These are phyloP conservation scores for Poecilia picta DNA, from an alignment of 2,797 vertebrate species.

Conservation along the genomic window DNA sequence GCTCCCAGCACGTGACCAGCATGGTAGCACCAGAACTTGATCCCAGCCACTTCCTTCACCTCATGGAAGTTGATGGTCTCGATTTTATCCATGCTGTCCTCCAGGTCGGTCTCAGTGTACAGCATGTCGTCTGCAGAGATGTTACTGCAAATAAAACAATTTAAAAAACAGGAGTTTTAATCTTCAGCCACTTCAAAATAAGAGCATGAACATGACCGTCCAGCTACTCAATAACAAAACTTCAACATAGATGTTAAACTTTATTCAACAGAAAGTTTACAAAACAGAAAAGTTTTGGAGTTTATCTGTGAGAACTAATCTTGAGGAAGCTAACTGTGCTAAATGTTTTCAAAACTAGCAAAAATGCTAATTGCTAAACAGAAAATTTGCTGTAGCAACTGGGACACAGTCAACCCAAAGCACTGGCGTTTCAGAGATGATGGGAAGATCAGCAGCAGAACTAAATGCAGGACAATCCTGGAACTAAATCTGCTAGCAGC, in stretches of 20 bases:
- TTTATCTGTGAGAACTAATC: too few relatives aligned
- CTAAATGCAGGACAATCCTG: too few relatives aligned
- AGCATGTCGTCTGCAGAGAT: constrained; percentile 98
- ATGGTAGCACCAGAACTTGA: constrained; percentile 98
- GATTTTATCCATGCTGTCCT: constrained; percentile 99
- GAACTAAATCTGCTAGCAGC: too few relatives aligned
- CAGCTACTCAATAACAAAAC: not conserved
- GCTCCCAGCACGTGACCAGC: constrained; percentile 95
- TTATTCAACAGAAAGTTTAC: not conserved
- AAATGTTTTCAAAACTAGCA: too few relatives aligned
- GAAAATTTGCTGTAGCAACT: too few relatives aligned
- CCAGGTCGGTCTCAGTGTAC: constrained; percentile 95
- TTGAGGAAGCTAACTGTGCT: too few relatives aligned
- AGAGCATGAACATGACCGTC: not conserved
- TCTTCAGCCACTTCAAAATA: not conserved
- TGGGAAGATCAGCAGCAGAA: too few relatives aligned
- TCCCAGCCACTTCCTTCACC: constrained; percentile 92
- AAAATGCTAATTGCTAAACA: too few relatives aligned
- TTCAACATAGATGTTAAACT: not conserved
- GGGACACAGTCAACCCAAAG: too few relatives aligned
- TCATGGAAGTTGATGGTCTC: constrained; percentile 99
- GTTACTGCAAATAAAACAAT: constrained; percentile 81
- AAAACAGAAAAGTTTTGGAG: not conserved
- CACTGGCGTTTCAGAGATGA: too few relatives aligned
- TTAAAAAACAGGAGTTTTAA: too few relatives aligned